A percentile compares a stretch with the other conserved stretches of the same genome.
Evolutionary conservation across 2,888 invertebrate genomes (phyloP).

Genomic region (Campaea margaritaria): DNA sequence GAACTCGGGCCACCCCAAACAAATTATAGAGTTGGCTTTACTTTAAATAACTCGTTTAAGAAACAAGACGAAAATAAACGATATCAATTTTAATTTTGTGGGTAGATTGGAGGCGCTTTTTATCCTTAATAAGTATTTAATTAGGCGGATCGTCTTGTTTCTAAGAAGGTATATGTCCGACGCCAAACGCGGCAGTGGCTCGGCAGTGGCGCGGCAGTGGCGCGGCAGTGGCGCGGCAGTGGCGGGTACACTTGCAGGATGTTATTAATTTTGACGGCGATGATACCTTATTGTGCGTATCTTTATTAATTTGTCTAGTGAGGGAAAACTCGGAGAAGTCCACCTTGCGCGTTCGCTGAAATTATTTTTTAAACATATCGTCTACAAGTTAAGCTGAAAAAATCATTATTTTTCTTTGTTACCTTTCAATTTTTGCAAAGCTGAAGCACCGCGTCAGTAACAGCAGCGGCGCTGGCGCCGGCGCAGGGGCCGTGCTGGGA

Average conservation of each 20-base stretch:
- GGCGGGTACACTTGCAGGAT: background rate
- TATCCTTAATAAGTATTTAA: constrained; percentile 18
- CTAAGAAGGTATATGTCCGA: too few species aligned
- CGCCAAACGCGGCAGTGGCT: background rate
- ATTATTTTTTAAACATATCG: too few species aligned
- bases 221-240: background rate
- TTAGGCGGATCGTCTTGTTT: constrained; percentile 9
- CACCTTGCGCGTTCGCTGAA: background rate
- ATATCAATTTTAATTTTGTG: constrained; percentile 11
- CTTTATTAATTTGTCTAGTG: constrained; percentile 1
- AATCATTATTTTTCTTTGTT: too few species aligned
- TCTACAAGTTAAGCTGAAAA: too few species aligned
- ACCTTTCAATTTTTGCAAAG: background rate
- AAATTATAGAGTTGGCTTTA: background rate
- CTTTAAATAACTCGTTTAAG: background rate
- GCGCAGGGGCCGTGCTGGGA: too few species aligned
- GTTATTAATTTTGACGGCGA: constrained; percentile 16
- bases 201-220: background rate
- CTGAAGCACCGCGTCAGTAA: too few species aligned
- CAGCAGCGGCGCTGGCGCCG: too few species aligned
- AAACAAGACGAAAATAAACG: constrained; percentile 3
- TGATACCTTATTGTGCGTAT: constrained; percentile 8
- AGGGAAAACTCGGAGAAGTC: background rate
- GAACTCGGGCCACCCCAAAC: background rate
- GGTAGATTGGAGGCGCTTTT: constrained; percentile 3